A percentile compares a stretch with the other conserved stretches of the same genome.
These are phyloP conservation scores for Portunus trituberculatus DNA, from an alignment of 1,140 invertebrate species.

Conservation along the genomic window DNA sequence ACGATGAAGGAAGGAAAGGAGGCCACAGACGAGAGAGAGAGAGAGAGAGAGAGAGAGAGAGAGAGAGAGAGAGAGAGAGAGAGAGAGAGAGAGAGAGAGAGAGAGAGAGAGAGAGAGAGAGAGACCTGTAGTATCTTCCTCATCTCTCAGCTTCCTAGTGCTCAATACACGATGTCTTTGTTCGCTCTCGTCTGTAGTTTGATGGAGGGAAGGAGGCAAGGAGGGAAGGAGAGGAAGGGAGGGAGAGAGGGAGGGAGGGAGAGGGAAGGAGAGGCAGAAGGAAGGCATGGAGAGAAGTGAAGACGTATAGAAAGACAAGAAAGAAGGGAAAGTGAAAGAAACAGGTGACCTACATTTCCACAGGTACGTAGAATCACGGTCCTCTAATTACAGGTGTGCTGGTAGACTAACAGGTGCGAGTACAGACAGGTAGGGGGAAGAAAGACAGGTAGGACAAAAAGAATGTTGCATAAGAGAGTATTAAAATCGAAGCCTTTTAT, in stretches of 20 bases:
- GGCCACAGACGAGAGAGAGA: no score
- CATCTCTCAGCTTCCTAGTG: background rate
- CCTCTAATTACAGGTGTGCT: no score
- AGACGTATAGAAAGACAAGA: background rate
- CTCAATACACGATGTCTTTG: background rate
- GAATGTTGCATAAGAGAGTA: no score
- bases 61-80: constrained; percentile 17
- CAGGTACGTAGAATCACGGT: no score
- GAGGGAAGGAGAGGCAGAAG: background rate
- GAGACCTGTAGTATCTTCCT: background rate
- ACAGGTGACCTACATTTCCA: no score
- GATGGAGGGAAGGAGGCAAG: background rate
- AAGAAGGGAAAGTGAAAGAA: background rate
- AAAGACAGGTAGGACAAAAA: no score
- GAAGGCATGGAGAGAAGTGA: background rate
- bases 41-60: background rate
- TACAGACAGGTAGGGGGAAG: no score
- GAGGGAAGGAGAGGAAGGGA: background rate
- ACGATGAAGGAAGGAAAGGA: no score
- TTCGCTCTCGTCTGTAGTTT: background rate
- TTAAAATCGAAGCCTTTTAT: no score
- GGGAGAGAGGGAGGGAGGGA: background rate
- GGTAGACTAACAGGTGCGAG: no score
- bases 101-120: constrained; percentile 20
- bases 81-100: constrained; percentile 20